Evolutionary conservation across 2,888 invertebrate species (phyloP).

Genomic region (Allophyes oxyacanthae): DNA sequence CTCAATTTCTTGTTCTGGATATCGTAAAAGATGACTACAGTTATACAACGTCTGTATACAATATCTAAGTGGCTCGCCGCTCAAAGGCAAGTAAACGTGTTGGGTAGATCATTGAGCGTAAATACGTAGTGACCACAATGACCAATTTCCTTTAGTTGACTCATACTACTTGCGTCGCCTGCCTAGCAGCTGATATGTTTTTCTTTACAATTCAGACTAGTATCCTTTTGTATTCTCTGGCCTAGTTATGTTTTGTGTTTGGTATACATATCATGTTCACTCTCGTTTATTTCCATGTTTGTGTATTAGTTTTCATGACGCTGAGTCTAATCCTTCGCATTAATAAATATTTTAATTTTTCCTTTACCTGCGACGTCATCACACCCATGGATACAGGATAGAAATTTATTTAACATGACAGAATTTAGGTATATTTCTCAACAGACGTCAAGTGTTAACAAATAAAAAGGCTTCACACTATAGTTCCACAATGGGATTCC

Average conservation of each 20-base stretch:
- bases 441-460: constrained; percentile 17
- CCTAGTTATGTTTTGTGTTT: constrained; percentile 31
- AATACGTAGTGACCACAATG: constrained; percentile 51
- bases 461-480: constrained; percentile 27
- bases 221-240: constrained; percentile 39
- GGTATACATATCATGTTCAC: constrained; percentile 3
- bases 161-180: constrained; percentile 43
- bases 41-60: constrained; percentile 28
- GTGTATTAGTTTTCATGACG: too few species aligned
- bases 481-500: constrained; percentile 42
- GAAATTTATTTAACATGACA: too few species aligned
- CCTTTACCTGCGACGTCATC: too few species aligned
- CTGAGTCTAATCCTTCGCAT: too few species aligned
- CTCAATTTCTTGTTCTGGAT: not conserved
- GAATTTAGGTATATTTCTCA: not conserved
- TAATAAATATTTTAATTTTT: too few species aligned
- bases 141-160: constrained; percentile 53
- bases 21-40: constrained; percentile 16
- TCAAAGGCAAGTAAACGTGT: constrained; percentile 46
- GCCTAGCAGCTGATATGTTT: constrained; percentile 36
- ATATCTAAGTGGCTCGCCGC: constrained; percentile 32
- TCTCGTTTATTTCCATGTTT: too few species aligned
- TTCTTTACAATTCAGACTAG: constrained; percentile 41
- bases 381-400: too few species aligned
- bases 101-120: constrained; percentile 45